Percentiles rank a stretch among this genome's conserved stretches.
Conservation (phyloP, 2,888 invertebrate genomes). For the Pollenia amentaria region DNA sequence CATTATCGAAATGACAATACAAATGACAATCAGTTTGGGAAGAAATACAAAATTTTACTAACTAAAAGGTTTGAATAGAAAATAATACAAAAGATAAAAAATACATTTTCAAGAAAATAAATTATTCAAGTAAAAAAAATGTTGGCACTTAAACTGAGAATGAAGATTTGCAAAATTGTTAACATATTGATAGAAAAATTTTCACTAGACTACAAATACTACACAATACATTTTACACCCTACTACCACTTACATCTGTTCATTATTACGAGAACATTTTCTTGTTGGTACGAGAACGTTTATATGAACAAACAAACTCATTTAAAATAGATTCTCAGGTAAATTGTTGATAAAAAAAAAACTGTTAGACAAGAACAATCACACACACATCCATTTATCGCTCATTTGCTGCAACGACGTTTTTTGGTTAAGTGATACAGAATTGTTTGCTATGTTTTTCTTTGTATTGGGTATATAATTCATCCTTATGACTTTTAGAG, state of each 20-base stretch:
- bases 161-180: constrained; percentile 17
- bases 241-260: neutral
- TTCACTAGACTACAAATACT: neutral
- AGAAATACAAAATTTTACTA: neutral
- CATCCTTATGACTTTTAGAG: too few species aligned
- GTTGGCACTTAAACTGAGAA: constrained; percentile 15
- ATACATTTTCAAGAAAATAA: constrained; percentile 13
- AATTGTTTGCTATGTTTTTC: too few species aligned
- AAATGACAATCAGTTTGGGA: constrained; percentile 6
- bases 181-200: constrained; percentile 11
- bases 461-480: too few species aligned
- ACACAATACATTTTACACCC: neutral
- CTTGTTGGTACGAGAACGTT: neutral
- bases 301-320: neutral
- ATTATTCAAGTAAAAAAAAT: neutral
- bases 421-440: too few species aligned
- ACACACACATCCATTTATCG: neutral
- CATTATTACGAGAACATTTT: neutral
- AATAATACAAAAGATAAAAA: neutral
- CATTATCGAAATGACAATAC: constrained; percentile 20
- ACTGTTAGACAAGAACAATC: constrained; percentile 40
- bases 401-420: neutral
- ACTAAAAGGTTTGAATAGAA: constrained; percentile 1
- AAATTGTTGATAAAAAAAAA: constrained; percentile 63
- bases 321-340: constrained; percentile 63